Percentiles rank a stretch among this genome's conserved stretches.
Conservation (phyloP, 2,797 vertebrate genomes). For the Heterohyrax brucei region DNA sequence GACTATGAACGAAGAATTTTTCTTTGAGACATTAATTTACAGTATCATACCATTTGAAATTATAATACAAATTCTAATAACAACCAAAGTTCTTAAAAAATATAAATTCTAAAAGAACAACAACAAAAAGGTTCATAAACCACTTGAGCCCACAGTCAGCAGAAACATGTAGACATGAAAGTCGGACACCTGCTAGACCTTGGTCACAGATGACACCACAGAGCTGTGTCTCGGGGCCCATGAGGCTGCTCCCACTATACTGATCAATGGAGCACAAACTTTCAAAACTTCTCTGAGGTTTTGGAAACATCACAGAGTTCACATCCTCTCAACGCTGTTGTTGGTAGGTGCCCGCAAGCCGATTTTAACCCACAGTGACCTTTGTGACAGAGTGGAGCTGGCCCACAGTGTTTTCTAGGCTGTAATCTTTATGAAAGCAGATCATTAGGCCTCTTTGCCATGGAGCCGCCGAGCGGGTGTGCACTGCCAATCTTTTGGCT, state of each 20-base stretch:
- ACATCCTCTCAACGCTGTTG: neutral
- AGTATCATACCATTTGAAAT: neutral
- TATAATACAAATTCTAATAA: no score
- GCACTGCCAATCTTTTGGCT: neutral
- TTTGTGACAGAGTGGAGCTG: neutral
- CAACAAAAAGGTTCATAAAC: neutral
- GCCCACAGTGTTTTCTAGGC: neutral
- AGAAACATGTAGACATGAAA: neutral
- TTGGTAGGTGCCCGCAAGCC: no score
- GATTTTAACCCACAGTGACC: neutral
- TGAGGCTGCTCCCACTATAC: neutral
- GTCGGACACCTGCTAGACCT: neutral
- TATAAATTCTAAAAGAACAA: constrained; percentile 26
- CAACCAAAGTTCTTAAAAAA: constrained; percentile 1
- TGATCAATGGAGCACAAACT: neutral
- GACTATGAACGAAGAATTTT: constrained; percentile 39
- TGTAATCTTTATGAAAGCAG: neutral
- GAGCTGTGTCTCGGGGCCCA: no score
- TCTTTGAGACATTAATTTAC: neutral
- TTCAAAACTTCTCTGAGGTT: neutral
- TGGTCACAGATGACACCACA: neutral
- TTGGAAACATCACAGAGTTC: neutral
- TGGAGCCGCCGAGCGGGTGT: neutral
- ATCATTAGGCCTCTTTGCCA: neutral
- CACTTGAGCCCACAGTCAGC: neutral